A percentile compares a stretch with the other conserved stretches of the same genome.
These are phyloP conservation scores for Rhysida immarginata DNA, from an alignment of 1,140 invertebrate species.

Conservation along the genomic window DNA sequence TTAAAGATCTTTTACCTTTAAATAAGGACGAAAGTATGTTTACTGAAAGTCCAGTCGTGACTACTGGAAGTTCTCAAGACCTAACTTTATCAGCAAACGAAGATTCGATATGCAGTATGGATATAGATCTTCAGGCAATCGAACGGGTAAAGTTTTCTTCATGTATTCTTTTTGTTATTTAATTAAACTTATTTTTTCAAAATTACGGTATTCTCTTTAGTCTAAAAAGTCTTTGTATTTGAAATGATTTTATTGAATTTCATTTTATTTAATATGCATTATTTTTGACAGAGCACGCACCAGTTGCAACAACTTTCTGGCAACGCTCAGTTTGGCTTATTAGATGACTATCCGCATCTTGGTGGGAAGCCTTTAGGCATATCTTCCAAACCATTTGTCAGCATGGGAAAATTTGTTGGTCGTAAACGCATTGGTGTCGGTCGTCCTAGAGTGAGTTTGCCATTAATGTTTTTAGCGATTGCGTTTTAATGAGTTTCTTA, in stretches of 20 bases:
- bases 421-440: slow-evolving; percentile 14
- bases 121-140: slow-evolving; percentile 23
- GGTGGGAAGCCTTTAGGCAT: neutral
- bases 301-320: slow-evolving; percentile 10
- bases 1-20: neutral
- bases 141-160: slow-evolving; percentile 17
- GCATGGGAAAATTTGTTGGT: slow-evolving; percentile 11
- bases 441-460: slow-evolving; percentile 9
- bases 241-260: neutral
- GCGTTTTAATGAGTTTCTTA: too few species aligned
- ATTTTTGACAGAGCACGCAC: slow-evolving; percentile 10
- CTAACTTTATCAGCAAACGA: slow-evolving; percentile 26
- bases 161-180: too few species aligned
- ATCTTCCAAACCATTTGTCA: neutral
- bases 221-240: too few species aligned
- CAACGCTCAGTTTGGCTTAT: neutral
- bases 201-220: too few species aligned
- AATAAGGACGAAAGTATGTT: slow-evolving; percentile 6
- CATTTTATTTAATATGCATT: neutral
- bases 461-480: too few species aligned
- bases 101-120: slow-evolving; percentile 31
- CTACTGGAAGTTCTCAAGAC: slow-evolving; percentile 24
- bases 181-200: too few species aligned
- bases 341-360: slow-evolving; percentile 4
- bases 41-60: slow-evolving; percentile 7